Percentiles rank a stretch among this genome's conserved stretches.
These are phyloP conservation scores for Alitta virens DNA, from an alignment of 2,888 invertebrate species.

Conservation along the genomic window DNA sequence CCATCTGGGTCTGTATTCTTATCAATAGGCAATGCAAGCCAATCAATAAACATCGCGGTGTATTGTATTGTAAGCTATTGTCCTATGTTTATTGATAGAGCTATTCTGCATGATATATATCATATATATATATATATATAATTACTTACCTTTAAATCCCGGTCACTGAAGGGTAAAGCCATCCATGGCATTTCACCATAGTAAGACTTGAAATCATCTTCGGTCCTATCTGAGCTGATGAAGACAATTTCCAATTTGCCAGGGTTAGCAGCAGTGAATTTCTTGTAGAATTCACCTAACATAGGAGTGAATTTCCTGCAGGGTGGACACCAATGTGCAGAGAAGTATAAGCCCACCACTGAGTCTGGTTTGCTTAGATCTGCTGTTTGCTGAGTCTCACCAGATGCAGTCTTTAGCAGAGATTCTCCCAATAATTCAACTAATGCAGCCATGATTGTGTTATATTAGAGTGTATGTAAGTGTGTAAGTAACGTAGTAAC, in stretches of 20 bases:
- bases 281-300: slow-evolving; percentile 57
- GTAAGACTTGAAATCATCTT: slow-evolving; percentile 53
- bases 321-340: slow-evolving; percentile 62
- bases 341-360: slow-evolving; percentile 60
- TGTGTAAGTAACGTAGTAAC: too few species aligned
- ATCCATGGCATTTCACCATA: slow-evolving; percentile 58
- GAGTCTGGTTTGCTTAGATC: slow-evolving; percentile 28
- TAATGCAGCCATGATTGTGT: not conserved
- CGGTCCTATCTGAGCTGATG: slow-evolving; percentile 58
- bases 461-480: too few species aligned
- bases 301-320: slow-evolving; percentile 60
- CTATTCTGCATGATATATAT: too few species aligned
- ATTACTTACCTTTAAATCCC: slow-evolving; percentile 32
- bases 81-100: too few species aligned
- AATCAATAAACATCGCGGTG: too few species aligned
- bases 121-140: not conserved
- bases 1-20: too few species aligned
- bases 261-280: slow-evolving; percentile 38
- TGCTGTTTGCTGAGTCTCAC: not conserved
- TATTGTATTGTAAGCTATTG: too few species aligned
- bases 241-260: slow-evolving; percentile 59
- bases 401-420: not conserved
- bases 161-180: slow-evolving; percentile 53
- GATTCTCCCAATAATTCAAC: not conserved
- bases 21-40: too few species aligned